phyloP scores from a whole-genome alignment of 53 echinoderm and acorn worm genomes.

The Mesocentrotus franciscanus region DNA sequence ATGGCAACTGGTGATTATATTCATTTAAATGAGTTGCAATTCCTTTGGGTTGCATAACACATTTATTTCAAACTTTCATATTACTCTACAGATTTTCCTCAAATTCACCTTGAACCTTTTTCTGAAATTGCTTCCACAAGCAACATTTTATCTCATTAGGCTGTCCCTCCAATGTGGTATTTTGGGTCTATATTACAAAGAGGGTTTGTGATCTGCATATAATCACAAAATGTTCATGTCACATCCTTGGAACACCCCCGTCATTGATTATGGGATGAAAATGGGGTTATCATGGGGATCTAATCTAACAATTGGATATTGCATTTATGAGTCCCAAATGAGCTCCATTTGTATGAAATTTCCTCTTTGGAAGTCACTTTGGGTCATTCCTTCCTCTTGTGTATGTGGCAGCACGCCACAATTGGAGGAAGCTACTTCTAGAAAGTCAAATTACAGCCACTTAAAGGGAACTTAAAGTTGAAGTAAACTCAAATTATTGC shows the following conservation, averaged over 20 bases:
- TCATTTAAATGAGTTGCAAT: no score
- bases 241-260: neutral
- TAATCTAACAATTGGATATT: neutral
- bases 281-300: neutral
- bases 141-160: no score
- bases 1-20: no score
- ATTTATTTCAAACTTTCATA: no score
- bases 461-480: neutral
- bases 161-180: no score
- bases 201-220: neutral
- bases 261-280: neutral
- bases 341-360: slow-evolving; percentile 29
- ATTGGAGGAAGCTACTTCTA: slow-evolving; percentile 15
- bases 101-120: no score
- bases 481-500: neutral
- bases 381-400: slow-evolving; percentile 38
- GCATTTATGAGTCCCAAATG: neutral
- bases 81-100: no score
- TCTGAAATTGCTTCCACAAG: no score
- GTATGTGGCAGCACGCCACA: neutral
- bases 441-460: neutral
- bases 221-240: neutral
- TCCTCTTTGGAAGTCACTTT: slow-evolving; percentile 38
- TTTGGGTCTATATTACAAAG: no score
- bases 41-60: no score